Evolutionary conservation across 2,113 vertebrate genomes (phyloP).

Genomic region (Megaptera novaeangliae): DNA sequence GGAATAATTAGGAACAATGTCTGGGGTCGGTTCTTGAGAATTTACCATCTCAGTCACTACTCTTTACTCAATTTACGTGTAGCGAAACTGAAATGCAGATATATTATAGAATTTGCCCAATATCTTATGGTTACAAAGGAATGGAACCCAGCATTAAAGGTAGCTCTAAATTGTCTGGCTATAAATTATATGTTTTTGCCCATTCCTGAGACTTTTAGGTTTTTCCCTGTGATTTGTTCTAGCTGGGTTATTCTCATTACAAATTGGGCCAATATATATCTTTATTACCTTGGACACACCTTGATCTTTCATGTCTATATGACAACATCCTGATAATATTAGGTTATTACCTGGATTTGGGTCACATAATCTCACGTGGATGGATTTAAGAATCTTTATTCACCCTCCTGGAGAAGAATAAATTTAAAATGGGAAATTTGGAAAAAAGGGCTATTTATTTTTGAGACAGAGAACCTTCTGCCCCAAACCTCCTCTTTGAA

Average conservation of each 20-base stretch:
- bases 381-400: background rate
- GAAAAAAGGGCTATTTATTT: background rate
- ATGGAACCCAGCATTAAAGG: background rate
- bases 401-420: background rate
- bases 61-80: background rate
- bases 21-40: background rate
- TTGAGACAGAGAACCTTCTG: background rate
- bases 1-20: background rate
- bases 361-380: background rate
- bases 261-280: background rate
- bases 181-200: background rate
- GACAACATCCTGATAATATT: background rate
- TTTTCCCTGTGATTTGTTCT: background rate
- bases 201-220: background rate
- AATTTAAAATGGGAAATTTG: background rate
- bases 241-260: background rate
- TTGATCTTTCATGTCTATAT: background rate
- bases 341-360: background rate
- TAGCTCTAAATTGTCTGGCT: background rate
- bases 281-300: background rate
- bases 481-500: background rate
- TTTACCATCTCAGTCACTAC: background rate
- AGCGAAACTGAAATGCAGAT: background rate
- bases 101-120: background rate
- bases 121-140: background rate